A percentile compares a stretch with the other conserved stretches of the same genome.
These are phyloP conservation scores for Boloria euphrosyne DNA, from an alignment of 2,888 invertebrate species.

Conservation along the genomic window DNA sequence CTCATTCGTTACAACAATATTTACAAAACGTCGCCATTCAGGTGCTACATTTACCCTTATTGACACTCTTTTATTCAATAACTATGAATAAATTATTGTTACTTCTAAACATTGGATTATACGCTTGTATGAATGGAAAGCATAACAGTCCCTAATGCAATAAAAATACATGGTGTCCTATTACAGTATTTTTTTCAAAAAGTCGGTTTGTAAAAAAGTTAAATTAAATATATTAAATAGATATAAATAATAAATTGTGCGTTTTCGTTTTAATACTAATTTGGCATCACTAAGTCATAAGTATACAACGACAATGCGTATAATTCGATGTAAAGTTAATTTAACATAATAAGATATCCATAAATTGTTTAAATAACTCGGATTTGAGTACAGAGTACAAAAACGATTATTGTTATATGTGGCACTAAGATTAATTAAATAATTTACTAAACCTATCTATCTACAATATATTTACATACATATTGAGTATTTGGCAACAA, in stretches of 20 bases:
- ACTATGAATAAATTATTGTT: conserved; percentile 40
- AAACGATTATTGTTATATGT: conserved; percentile 60
- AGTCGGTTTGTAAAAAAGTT: conserved; percentile 1
- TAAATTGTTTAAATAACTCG: conserved; percentile 39
- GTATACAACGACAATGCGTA: conserved; percentile 16
- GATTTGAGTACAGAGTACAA: conserved; percentile 57
- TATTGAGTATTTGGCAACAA: conserved; percentile 61
- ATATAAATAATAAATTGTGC: conserved; percentile 7
- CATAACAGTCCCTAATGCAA: background rate
- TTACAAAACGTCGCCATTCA: conserved; percentile 55
- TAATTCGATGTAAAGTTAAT: conserved; percentile 23
- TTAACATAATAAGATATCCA: conserved; percentile 33
- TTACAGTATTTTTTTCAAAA: background rate
- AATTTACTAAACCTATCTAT: conserved; percentile 59
- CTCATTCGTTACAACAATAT: conserved; percentile 71
- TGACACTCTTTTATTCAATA: conserved; percentile 23
- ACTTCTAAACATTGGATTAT: conserved; percentile 25
- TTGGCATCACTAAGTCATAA: conserved; percentile 12
- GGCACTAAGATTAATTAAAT: conserved; percentile 58
- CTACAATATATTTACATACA: conserved; percentile 70
- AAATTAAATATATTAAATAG: conserved; percentile 4
- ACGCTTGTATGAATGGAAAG: conserved; percentile 16
- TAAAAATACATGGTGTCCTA: background rate
- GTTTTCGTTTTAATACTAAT: conserved; percentile 12
- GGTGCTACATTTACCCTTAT: conserved; percentile 20